Conservation (phyloP, 2,797 vertebrate species). For the Scolopax bukidnonensis region DNA sequence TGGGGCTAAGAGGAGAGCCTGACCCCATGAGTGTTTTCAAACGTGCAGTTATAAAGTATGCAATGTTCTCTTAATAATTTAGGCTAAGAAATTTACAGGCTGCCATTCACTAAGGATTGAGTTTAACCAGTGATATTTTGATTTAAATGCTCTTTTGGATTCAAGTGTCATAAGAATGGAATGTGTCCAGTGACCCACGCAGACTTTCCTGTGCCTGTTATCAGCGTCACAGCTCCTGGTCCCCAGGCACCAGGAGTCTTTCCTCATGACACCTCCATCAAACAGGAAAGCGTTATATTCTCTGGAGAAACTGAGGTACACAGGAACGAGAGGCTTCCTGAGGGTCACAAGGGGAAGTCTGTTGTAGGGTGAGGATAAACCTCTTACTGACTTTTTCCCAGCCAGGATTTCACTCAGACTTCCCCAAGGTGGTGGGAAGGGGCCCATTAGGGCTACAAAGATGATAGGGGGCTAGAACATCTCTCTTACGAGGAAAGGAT, state of each 20-base stretch:
- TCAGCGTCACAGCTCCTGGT: neutral
- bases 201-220: slow-evolving; percentile 42
- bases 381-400: neutral
- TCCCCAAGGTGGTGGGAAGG: neutral
- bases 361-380: neutral
- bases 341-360: neutral
- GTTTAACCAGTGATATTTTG: slow-evolving; percentile 53
- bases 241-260: slow-evolving; percentile 1
- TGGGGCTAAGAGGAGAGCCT: slow-evolving; percentile 38
- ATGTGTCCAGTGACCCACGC: slow-evolving; percentile 34
- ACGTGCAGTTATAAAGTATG: slow-evolving; percentile 52
- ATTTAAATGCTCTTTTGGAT: slow-evolving; percentile 53
- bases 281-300: neutral
- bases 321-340: neutral
- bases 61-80: slow-evolving; percentile 61
- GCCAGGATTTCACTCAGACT: neutral
- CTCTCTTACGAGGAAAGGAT: no score
- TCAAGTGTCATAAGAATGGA: slow-evolving; percentile 53
- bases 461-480: no score
- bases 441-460: no score
- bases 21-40: slow-evolving; percentile 64
- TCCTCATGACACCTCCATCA: slow-evolving; percentile 34
- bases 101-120: slow-evolving; percentile 44
- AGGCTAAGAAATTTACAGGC: slow-evolving; percentile 68
- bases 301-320: slow-evolving; percentile 3